These are phyloP conservation scores for Papilio gigon DNA, from an alignment of 2,888 invertebrate genomes.

Conservation along the genomic window DNA sequence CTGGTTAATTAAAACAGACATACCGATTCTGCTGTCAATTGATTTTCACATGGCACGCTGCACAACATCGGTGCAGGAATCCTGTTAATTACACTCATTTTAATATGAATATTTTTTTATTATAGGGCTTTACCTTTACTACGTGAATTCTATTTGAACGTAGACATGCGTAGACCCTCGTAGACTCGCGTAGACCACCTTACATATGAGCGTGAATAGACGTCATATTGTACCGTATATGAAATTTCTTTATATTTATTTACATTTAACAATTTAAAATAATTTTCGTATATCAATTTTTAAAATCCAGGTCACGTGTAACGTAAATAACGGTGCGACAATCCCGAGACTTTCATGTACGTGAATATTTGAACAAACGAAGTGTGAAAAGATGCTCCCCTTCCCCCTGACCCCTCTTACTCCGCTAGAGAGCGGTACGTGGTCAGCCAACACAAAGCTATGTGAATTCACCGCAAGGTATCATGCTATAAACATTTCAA, in stretches of 20 bases:
- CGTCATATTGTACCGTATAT: no score
- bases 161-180: neutral
- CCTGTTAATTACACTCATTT: conserved; percentile 19
- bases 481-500: conserved; percentile 20
- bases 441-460: conserved; percentile 22
- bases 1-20: conserved; percentile 13
- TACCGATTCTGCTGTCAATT: neutral
- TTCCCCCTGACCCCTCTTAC: neutral
- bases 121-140: neutral
- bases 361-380: conserved; percentile 40
- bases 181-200: neutral
- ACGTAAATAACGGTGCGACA: conserved; percentile 10
- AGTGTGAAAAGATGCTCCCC: conserved; percentile 37
- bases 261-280: neutral
- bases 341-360: conserved; percentile 21
- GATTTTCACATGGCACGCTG: conserved; percentile 13
- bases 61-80: conserved; percentile 11
- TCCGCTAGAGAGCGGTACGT: conserved; percentile 6
- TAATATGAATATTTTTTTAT: neutral
- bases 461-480: conserved; percentile 20
- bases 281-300: neutral
- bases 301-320: conserved; percentile 27
- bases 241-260: no score
- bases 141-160: neutral
- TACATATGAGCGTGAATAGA: no score